Evolutionary conservation across 2,888 invertebrate genomes (phyloP), one percentile per base, ranked within the genome.

Genomic region (Amphipoea lucens): DNA sequence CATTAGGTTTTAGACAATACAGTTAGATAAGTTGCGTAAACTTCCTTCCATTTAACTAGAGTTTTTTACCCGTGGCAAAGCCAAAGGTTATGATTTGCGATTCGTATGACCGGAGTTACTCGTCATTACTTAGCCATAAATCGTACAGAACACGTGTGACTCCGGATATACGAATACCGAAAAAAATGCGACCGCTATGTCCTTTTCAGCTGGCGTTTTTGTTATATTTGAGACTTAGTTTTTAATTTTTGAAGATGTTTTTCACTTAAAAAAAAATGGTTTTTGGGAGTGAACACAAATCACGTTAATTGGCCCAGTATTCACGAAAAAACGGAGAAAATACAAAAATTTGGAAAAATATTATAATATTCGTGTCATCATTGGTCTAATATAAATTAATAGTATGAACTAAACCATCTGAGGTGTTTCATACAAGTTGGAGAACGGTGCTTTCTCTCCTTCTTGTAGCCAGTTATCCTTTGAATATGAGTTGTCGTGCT

Each of bases 401-500:
- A 29, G 12, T 4, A 0, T 29, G 29, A 63, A 45, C 70, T 85
- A 95, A 70, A 92, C 82, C 17, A 95, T 92, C 85, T 96, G 96
- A 0, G 90, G 88, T 0, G 96, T 98, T 66, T 96, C 96, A 90
- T 98, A 98, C 11, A 99, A 89, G 86, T 98, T 97, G 6, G 97
- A 96, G 93, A 99, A 99, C 0, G 98, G 98, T 83, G 97, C 97
- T 14, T 96, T 97, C 68, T 97, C 94, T 0, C 98, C 97, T 76
- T 98, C 98, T 93, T 98, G 99, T 1, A 99, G 96, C 99, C 99
- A 99, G 93, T 99, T 99, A 12, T 98, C 95, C 66, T 97, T 94
- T 0, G 98, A 98, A 95, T 98, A 99, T 77, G 97, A 96, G 54
- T 98, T 98, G 79, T 98, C 96, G 36, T 98, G 96, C 84, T 97